These are phyloP conservation scores for Pristionchus arcanus DNA, from an alignment of 2,888 invertebrate genomes.

Conservation along the genomic window DNA sequence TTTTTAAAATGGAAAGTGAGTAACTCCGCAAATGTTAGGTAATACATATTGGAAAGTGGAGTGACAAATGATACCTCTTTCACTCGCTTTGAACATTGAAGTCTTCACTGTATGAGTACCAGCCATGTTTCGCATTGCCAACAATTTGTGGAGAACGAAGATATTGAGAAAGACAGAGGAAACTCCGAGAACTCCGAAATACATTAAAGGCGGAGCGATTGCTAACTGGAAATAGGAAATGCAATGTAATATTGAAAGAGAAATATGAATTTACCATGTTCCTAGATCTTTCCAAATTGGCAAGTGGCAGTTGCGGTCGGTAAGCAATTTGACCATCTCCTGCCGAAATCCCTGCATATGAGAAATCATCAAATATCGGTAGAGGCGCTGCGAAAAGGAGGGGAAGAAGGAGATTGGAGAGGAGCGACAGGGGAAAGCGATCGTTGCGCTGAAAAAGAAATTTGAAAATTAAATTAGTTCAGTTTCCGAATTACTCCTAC, in stretches of 20 bases:
- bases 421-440: background rate
- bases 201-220: background rate
- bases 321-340: background rate
- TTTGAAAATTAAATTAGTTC: background rate
- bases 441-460: background rate
- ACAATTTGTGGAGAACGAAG: background rate
- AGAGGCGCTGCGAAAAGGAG: background rate
- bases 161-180: background rate
- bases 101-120: background rate
- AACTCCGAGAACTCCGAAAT: background rate
- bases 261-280: background rate
- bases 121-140: background rate
- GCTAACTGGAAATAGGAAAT: background rate
- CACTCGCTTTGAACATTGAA: background rate
- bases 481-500: too few species aligned
- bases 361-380: background rate
- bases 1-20: too few species aligned
- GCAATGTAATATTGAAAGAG: too few species aligned
- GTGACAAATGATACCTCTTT: too few species aligned
- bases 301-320: background rate
- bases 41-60: too few species aligned
- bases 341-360: background rate
- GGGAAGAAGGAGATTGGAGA: background rate
- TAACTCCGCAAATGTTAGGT: too few species aligned
- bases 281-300: background rate